These are phyloP conservation scores for Heliconius eleuchia DNA, from an alignment of 1,140 invertebrate species.

Conservation along the genomic window DNA sequence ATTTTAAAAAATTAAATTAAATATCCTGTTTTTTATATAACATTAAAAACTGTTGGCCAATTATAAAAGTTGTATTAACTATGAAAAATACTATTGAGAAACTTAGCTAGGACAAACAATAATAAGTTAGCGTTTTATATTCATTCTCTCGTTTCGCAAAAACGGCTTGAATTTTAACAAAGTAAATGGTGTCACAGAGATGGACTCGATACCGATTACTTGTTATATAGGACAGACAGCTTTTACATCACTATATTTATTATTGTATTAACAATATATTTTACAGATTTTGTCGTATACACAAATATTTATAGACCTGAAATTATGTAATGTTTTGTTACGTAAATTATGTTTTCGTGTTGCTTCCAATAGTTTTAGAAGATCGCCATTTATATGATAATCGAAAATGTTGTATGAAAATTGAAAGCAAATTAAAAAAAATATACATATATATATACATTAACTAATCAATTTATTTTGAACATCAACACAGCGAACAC, in stretches of 20 bases:
- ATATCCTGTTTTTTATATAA: too few species aligned
- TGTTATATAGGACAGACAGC: neutral
- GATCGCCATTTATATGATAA: neutral
- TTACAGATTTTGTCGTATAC: neutral
- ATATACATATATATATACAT: neutral
- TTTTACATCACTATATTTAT: neutral
- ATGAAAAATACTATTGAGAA: conserved; percentile 1
- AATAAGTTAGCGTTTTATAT: conserved; percentile 3
- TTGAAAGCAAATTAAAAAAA: neutral
- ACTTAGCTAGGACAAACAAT: neutral
- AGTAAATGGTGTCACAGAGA: conserved; percentile 1
- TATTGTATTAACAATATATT: neutral
- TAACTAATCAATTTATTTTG: too few species aligned
- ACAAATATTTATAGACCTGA: neutral
- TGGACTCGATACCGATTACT: neutral
- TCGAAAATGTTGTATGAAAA: neutral
- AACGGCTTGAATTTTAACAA: conserved; percentile 11
- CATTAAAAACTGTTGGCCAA: too few species aligned
- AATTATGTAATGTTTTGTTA: neutral
- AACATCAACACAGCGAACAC: too few species aligned
- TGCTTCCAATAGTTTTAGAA: neutral
- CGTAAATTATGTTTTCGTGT: neutral
- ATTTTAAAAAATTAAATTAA: too few species aligned
- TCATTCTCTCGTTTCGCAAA: conserved; percentile 10
- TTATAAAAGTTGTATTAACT: neutral